Conservation (phyloP, 1,140 invertebrate genomes). For the Hyphantria cunea region DNA sequence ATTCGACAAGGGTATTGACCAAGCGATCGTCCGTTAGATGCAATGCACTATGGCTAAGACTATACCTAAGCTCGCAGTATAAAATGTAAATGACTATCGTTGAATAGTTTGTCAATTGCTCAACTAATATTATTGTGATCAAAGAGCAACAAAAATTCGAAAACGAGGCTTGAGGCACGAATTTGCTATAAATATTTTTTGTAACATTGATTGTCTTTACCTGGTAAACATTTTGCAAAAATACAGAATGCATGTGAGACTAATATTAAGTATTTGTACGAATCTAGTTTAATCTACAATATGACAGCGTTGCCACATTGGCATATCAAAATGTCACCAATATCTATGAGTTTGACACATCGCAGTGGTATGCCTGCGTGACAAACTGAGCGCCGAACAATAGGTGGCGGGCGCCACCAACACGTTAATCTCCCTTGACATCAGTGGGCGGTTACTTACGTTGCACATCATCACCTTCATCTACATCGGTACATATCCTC, state of each 20-base stretch:
- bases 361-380: conserved; percentile 43
- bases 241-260: not conserved
- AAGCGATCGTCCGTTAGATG: conserved; percentile 22
- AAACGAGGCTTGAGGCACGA: not conserved
- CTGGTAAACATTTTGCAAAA: conserved; percentile 1
- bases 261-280: not conserved
- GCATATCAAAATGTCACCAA: conserved; percentile 13
- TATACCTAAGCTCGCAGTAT: not conserved
- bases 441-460: conserved; percentile 53
- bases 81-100: not conserved
- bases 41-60: not conserved
- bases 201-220: conserved; percentile 16
- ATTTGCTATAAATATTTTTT: conserved; percentile 1
- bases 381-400: conserved; percentile 44
- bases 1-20: conserved; percentile 40
- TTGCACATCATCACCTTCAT: conserved; percentile 71
- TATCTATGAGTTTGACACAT: conserved; percentile 36
- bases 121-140: not conserved
- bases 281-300: not conserved
- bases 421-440: conserved; percentile 52
- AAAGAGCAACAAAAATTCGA: conserved; percentile 3
- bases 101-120: not conserved
- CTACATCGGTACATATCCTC: conserved; percentile 59
- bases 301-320: conserved; percentile 15
- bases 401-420: conserved; percentile 58